Percentiles rank a stretch among this genome's conserved stretches.
phyloP scores from a whole-genome alignment of 1,140 invertebrate genomes.

The Lerema accius region DNA sequence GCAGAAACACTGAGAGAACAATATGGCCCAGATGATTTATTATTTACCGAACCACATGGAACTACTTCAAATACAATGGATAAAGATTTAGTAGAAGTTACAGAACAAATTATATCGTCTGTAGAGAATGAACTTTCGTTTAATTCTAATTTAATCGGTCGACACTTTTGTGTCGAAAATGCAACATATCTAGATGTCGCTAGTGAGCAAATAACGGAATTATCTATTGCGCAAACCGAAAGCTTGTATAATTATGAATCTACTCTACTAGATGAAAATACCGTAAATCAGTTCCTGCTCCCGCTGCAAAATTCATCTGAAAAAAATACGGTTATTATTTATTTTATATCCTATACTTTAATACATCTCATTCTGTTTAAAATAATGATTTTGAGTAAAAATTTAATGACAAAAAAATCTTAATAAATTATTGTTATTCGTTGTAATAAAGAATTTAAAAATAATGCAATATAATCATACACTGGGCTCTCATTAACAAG shows the following conservation, averaged over 20 bases:
- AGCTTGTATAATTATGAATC: conserved; percentile 63
- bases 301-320: conserved; percentile 47
- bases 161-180: conserved; percentile 57
- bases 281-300: conserved; percentile 71
- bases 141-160: conserved; percentile 56
- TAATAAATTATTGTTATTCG: no score
- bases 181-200: conserved; percentile 36
- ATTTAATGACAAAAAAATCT: no score
- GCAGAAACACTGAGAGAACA: conserved; percentile 55
- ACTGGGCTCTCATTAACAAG: no score
- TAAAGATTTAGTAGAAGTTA: conserved; percentile 51
- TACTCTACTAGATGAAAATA: conserved; percentile 68
- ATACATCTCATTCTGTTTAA: background rate
- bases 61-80: conserved; percentile 35
- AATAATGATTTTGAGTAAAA: no score
- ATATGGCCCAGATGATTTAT: conserved; percentile 57
- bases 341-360: background rate
- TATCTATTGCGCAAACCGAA: conserved; percentile 55
- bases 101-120: conserved; percentile 47
- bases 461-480: no score
- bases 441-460: no score
- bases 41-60: conserved; percentile 46
- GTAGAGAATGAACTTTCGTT: conserved; percentile 58
- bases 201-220: conserved; percentile 44
- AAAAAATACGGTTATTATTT: conserved; percentile 51